These are phyloP conservation scores for Hypsibius dujardini DNA, from an alignment of 1,140 invertebrate species.

Conservation along the genomic window DNA sequence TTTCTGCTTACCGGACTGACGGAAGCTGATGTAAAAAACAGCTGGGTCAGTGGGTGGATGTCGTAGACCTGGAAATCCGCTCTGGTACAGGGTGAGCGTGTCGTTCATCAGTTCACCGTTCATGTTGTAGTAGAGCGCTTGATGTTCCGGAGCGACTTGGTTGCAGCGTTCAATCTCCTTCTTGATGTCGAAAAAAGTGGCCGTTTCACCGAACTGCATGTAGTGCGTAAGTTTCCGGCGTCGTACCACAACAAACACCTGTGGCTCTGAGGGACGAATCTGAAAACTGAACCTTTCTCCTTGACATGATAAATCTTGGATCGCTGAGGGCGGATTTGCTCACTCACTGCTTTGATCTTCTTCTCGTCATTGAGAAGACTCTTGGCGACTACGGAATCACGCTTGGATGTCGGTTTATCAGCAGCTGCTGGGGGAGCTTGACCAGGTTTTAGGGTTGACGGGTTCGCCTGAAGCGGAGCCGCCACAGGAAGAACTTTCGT, in stretches of 20 bases:
- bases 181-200: not conserved
- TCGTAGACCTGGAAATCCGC: not conserved
- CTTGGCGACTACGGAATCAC: too few relatives aligned
- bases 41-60: slow-evolving; percentile 2
- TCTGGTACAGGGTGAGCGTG: slow-evolving; percentile 11
- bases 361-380: too few relatives aligned
- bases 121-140: slow-evolving; percentile 1
- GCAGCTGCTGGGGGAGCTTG: too few relatives aligned
- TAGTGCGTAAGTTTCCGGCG: not conserved
- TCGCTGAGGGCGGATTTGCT: too few relatives aligned
- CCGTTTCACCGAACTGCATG: not conserved
- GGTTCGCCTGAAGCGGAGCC: too few relatives aligned
- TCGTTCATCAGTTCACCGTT: slow-evolving; percentile 11
- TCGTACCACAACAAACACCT: not conserved
- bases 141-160: slow-evolving; percentile 2
- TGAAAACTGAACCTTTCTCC: too few relatives aligned
- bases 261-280: not conserved
- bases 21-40: slow-evolving; percentile 15
- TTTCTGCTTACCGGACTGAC: not conserved
- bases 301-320: too few relatives aligned
- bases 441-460: too few relatives aligned
- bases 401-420: too few relatives aligned
- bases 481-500: too few relatives aligned
- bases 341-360: too few relatives aligned
- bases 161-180: not conserved